Conservation (phyloP, 2,797 vertebrate species). For the Bradypodion ventrale region DNA sequence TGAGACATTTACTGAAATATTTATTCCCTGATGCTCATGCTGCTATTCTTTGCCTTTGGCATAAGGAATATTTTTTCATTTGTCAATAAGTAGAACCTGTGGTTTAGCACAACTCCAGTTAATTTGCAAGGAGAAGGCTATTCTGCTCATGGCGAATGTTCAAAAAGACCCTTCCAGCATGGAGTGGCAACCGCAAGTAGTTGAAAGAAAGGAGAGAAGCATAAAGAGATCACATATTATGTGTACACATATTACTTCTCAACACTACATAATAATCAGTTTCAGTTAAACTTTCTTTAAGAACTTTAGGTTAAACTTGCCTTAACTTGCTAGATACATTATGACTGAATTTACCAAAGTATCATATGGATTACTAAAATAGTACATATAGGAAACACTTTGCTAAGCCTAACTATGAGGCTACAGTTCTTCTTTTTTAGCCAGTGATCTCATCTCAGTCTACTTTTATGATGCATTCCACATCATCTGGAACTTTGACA, state of each 20-base stretch:
- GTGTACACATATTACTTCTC: not conserved
- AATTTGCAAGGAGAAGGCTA: not conserved
- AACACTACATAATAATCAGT: not conserved
- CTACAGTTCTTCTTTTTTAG: not conserved
- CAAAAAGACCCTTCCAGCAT: not conserved
- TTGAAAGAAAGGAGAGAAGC: not conserved
- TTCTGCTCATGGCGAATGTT: not conserved
- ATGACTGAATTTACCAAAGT: not conserved
- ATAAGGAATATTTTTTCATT: not conserved
- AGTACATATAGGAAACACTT: not conserved
- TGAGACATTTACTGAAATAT: not conserved
- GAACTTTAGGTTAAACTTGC: not conserved
- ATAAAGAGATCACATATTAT: not conserved
- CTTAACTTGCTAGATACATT: not conserved
- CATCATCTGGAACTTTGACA: not conserved
- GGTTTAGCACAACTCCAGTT: not conserved
- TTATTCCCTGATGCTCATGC: not conserved
- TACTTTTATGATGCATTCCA: not conserved
- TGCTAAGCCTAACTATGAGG: not conserved
- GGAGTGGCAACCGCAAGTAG: not conserved
- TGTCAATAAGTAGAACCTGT: not conserved
- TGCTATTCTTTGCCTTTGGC: not conserved
- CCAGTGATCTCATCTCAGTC: not conserved
- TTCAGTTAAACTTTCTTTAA: not conserved
- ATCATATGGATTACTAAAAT: not conserved